phyloP scores from a whole-genome alignment of 2,888 invertebrate species.

The Craniophora ligustri region DNA sequence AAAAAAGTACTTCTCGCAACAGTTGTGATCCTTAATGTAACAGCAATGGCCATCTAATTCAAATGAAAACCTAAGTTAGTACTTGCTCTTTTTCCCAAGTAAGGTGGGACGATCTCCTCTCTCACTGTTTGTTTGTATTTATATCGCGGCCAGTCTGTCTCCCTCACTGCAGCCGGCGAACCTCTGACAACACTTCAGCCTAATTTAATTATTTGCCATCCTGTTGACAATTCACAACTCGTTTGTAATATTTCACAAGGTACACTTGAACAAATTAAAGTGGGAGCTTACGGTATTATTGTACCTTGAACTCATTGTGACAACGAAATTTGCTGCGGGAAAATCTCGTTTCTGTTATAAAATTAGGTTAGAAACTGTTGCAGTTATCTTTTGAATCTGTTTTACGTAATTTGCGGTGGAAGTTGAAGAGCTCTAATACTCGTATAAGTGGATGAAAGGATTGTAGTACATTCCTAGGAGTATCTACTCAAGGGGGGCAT shows the following conservation, averaged over 20 bases:
- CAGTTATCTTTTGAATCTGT: conserved; percentile 41
- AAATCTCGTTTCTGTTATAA: conserved; percentile 39
- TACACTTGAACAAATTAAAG: conserved; percentile 42
- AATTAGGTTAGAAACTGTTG: conserved; percentile 42
- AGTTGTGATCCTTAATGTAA: too few relatives aligned
- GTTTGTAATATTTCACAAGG: conserved; percentile 47
- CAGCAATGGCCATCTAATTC: too few relatives aligned
- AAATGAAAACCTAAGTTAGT: not conserved
- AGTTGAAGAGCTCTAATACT: not conserved
- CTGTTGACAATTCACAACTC: conserved; percentile 48
- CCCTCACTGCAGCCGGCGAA: conserved; percentile 8
- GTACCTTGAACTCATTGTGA: conserved; percentile 39
- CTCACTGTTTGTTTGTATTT: not conserved
- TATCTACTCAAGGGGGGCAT: not conserved
- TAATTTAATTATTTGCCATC: conserved; percentile 49
- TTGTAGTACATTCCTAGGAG: not conserved
- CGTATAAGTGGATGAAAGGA: not conserved
- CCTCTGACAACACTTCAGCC: conserved; percentile 9
- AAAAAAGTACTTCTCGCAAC: too few relatives aligned
- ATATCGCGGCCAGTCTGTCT: not conserved
- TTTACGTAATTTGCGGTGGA: conserved; percentile 13
- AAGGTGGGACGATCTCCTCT: too few relatives aligned
- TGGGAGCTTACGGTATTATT: conserved; percentile 40
- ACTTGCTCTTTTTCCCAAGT: not conserved
- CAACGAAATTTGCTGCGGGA: conserved; percentile 35